Base-by-base conservation (phyloP, 2,113 vertebrate species). In the Poeciliopsis turrubarensis region DNA sequence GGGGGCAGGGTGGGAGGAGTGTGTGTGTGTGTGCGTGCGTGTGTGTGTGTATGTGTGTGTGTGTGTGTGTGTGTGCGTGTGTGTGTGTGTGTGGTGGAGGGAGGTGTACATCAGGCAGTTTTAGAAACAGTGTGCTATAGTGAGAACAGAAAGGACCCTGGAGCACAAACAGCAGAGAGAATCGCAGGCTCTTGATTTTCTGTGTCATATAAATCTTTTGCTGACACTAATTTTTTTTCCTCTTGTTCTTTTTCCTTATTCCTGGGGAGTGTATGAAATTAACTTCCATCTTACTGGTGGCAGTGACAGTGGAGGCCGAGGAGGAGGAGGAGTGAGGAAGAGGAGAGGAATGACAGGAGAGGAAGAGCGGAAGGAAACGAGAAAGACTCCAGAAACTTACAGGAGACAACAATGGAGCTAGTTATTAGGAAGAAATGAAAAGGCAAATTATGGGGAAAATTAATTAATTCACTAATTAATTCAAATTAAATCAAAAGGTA, bases 191-290 rank as follows among this genome's bases (percentile, higher is more conserved):
- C 75, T 77, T 78, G 71, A 87, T 86, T 88, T 86, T 81, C 79
- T 82, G 60, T 84, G 81, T 91, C 86, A 87, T 91, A 87, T 88
- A 89, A 90, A 91, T 91, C 87, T 89, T 89, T 88, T 85, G 89
- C 90, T 86, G 91, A 91, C 89, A 72, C 86, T 44, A 72, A 30
- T 11, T 82, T 87, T 83, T 73, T 78, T 77, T 69, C 27, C 17
- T 47, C 44, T 47, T 63, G 61, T 25, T 12, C 34, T 61, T 11
- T 86, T 81, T 77, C 66, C 81, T 41, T 63, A 71, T 89, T 90
- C 84, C 83, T 78, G 74, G 27, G 64, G 70, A 82, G 83, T 5
- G 63, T 86, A 84, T 85, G 88, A 90, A 92, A 91, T 92, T 79
- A 84, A 87, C 78, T 87, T 90, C 65, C 83, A 88, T 89, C 84